Conservation (phyloP, 2,888 invertebrate genomes). For the Pyrocoelia pectoralis region DNA sequence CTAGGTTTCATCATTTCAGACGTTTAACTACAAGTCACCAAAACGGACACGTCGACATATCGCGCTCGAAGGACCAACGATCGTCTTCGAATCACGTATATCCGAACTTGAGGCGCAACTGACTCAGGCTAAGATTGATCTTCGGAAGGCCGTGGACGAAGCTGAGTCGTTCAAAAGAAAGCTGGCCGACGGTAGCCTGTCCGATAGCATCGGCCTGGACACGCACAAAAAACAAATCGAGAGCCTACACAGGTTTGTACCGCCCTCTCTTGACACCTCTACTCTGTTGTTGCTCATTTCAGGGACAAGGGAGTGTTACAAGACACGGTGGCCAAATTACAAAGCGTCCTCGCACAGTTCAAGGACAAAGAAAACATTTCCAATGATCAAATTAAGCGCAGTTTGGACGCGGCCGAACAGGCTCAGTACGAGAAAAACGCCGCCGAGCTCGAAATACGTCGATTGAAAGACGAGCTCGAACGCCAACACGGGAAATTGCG, state of each 20-base stretch:
- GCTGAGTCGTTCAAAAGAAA: conserved; percentile 64
- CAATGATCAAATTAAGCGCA: conserved; percentile 70
- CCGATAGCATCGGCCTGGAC: conserved; percentile 67
- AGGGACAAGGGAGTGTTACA: conserved; percentile 76
- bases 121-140: conserved; percentile 78
- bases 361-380: conserved; percentile 71
- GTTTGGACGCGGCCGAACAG: conserved; percentile 76
- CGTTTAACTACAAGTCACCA: conserved; percentile 20
- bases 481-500: conserved; percentile 78
- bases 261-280: no score
- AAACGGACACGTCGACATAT: conserved; percentile 20
- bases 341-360: conserved; percentile 69
- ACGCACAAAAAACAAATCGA: conserved; percentile 76
- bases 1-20: conserved; percentile 6
- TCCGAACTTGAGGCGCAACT: conserved; percentile 86
- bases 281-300: conserved; percentile 7
- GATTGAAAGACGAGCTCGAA: conserved; percentile 79
- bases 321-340: conserved; percentile 73
- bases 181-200: conserved; percentile 56
- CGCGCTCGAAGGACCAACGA: conserved; percentile 75
- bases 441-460: conserved; percentile 77
- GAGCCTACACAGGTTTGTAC: conserved; percentile 70
- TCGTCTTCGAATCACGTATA: conserved; percentile 84
- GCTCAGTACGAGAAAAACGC: conserved; percentile 80
- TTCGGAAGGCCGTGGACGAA: conserved; percentile 76